Conservation (phyloP, 2,113 vertebrate genomes). For the Enhydra lutris region DNA sequence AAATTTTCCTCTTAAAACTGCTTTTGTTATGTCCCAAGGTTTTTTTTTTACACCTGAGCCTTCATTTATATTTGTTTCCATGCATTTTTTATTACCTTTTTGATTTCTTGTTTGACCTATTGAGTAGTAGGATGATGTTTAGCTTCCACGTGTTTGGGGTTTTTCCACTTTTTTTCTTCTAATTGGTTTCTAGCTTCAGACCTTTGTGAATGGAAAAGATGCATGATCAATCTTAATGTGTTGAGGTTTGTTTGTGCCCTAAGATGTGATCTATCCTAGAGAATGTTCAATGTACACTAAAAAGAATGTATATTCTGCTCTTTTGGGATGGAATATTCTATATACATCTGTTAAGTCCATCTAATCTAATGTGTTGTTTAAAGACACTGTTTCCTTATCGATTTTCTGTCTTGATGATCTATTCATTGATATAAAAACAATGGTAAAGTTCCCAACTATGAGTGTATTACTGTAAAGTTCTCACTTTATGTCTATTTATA, state of each 20-base stretch:
- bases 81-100: background rate
- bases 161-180: background rate
- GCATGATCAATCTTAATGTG: background rate
- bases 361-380: background rate
- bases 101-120: background rate
- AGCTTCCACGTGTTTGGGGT: background rate
- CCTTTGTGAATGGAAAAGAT: background rate
- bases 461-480: background rate
- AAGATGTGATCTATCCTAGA: background rate
- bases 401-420: background rate
- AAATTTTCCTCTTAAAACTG: background rate
- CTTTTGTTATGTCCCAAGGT: background rate
- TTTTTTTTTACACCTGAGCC: background rate
- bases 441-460: background rate
- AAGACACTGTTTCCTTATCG: background rate
- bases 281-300: background rate
- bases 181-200: background rate
- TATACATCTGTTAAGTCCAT: background rate
- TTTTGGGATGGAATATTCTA: background rate
- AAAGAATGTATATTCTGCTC: background rate
- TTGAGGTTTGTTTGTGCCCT: background rate
- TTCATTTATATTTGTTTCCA: background rate
- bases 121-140: background rate
- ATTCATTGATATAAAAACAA: background rate
- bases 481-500: background rate